phyloP scores from a whole-genome alignment of 1,140 invertebrate genomes.

The Pseudomyrmex gracilis region DNA sequence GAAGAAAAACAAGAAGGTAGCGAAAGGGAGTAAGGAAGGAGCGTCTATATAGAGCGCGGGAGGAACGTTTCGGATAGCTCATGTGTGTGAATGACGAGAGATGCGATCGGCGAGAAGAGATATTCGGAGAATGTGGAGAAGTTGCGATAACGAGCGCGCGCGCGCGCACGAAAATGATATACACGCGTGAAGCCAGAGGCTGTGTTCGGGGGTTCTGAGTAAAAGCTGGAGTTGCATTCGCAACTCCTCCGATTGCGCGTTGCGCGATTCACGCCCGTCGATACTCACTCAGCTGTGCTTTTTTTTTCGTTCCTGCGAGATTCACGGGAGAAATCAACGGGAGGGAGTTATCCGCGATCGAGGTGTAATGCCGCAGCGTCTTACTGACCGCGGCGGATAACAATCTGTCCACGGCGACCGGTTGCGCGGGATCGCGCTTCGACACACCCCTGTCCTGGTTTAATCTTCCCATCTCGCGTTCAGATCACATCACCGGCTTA shows the following conservation, averaged over 20 bases:
- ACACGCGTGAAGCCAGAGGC: not conserved
- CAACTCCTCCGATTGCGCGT: not conserved
- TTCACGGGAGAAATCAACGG: not conserved
- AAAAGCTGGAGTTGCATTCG: not conserved
- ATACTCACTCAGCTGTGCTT: not conserved
- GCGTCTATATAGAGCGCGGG: not conserved
- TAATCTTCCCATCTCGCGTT: not conserved
- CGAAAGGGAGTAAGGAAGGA: not conserved
- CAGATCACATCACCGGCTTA: not conserved
- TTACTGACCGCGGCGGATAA: not conserved
- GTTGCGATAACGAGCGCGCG: not conserved
- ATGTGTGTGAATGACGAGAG: not conserved
- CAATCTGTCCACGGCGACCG: not conserved
- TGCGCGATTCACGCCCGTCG: not conserved
- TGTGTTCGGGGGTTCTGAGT: too few species aligned
- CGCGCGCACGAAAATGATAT: slow-evolving; percentile 6
- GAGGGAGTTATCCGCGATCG: slow-evolving; percentile 5
- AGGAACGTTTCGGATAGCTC: slow-evolving; percentile 25
- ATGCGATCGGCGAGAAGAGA: not conserved
- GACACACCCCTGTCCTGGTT: not conserved
- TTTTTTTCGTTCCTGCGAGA: not conserved
- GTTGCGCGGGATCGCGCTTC: slow-evolving; percentile 12
- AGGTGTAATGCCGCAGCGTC: not conserved
- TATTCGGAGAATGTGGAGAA: not conserved
- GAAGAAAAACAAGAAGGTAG: not conserved